A percentile compares a stretch with the other conserved stretches of the same genome.
These are phyloP conservation scores for Drosophila emarginata DNA, from an alignment of 2,888 invertebrate species.

Conservation along the genomic window DNA sequence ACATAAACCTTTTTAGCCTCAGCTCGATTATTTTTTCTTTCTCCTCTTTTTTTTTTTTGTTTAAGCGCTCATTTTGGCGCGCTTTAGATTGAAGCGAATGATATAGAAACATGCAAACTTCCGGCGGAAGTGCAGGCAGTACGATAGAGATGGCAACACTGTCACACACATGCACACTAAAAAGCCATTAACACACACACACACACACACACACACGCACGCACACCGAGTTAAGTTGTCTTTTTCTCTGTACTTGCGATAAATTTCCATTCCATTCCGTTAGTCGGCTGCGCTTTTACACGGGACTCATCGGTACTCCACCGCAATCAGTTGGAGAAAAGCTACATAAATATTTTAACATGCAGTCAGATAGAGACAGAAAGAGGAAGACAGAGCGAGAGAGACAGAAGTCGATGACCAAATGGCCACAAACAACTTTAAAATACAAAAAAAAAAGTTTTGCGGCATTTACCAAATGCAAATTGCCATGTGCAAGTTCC, in stretches of 20 bases:
- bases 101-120: constrained; percentile 76
- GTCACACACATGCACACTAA: constrained; percentile 48
- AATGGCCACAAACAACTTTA: constrained; percentile 39
- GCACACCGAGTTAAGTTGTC: constrained; percentile 1
- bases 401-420: constrained; percentile 21
- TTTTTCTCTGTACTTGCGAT: constrained; percentile 61
- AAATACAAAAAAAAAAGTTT: constrained; percentile 42
- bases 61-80: constrained; percentile 67
- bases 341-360: constrained; percentile 72
- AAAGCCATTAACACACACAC: constrained; percentile 66
- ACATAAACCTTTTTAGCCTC: constrained; percentile 4
- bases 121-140: constrained; percentile 62
- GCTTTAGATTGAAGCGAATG: constrained; percentile 76
- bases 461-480: constrained; percentile 59
- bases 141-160: constrained; percentile 37
- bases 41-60: constrained; percentile 43
- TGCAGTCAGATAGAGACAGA: constrained; percentile 8
- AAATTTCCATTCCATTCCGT: constrained; percentile 75
- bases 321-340: constrained; percentile 62
- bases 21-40: neutral
- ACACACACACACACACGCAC: constrained; percentile 5
- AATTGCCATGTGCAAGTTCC: constrained; percentile 51
- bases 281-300: constrained; percentile 65
- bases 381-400: constrained; percentile 18
- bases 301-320: constrained; percentile 10